phyloP scores from a whole-genome alignment of 2,888 invertebrate species.

The Mesoligia furuncula region DNA sequence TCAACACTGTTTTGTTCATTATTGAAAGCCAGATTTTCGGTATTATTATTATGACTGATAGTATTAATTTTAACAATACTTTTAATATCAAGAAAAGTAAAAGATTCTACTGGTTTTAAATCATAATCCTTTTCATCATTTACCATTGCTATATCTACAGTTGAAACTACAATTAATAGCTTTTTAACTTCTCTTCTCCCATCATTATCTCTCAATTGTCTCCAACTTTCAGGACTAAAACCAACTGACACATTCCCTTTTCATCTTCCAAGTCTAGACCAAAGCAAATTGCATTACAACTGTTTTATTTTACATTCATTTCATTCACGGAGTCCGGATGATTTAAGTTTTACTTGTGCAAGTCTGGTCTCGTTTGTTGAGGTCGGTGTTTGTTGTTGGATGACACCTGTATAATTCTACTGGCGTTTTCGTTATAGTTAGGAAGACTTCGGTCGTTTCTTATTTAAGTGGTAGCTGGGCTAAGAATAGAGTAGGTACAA shows the following conservation, averaged over 20 bases:
- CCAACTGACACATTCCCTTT: constrained; percentile 36
- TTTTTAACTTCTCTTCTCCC: constrained; percentile 1
- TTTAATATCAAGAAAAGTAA: not conserved
- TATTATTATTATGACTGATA: not conserved
- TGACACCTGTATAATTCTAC: constrained; percentile 49
- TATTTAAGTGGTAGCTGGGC: not conserved
- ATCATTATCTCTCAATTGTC: constrained; percentile 35
- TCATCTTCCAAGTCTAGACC: constrained; percentile 50
- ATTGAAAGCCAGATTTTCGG: not conserved
- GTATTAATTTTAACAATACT: too few species aligned
- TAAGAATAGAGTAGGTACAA: not conserved
- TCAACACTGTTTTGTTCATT: constrained; percentile 6
- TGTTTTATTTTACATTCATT: constrained; percentile 62
- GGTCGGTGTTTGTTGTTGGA: constrained; percentile 39
- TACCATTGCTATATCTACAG: not conserved
- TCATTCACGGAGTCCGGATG: constrained; percentile 53
- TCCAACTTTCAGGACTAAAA: constrained; percentile 37
- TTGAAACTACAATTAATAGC: not conserved
- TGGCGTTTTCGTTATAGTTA: constrained; percentile 15
- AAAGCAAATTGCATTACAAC: constrained; percentile 59
- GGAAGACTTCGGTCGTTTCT: constrained; percentile 2
- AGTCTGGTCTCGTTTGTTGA: constrained; percentile 45
- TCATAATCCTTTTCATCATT: too few species aligned
- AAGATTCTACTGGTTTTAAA: not conserved
- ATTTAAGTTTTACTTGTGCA: constrained; percentile 61